phyloP scores from a whole-genome alignment of 2,888 invertebrate species.

The Microctonus hyperodae region DNA sequence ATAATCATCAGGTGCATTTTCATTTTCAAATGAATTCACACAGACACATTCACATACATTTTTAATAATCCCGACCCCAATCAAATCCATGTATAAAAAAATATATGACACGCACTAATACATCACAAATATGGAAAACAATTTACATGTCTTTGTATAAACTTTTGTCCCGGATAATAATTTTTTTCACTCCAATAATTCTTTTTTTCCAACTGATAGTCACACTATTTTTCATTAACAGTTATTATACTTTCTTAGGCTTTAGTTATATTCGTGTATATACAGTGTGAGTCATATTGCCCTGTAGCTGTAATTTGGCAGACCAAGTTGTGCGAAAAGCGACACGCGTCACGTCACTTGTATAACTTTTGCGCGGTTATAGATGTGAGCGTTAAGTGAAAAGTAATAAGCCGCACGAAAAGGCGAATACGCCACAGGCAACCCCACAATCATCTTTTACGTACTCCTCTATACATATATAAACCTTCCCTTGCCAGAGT shows the following conservation, averaged over 20 bases:
- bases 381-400: constrained; percentile 35
- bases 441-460: constrained; percentile 14
- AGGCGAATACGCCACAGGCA: constrained; percentile 29
- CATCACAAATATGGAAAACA: no score
- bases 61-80: no score
- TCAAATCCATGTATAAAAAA: no score
- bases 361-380: constrained; percentile 29
- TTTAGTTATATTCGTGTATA: neutral
- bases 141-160: no score
- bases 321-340: constrained; percentile 16
- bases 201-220: neutral
- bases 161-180: neutral
- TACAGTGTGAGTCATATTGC: neutral
- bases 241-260: neutral
- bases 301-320: constrained; percentile 11
- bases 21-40: no score
- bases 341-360: constrained; percentile 31
- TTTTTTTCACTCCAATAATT: neutral
- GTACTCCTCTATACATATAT: neutral
- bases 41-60: no score
- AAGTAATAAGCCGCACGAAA: constrained; percentile 39
- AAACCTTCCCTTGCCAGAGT: neutral
- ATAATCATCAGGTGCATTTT: no score
- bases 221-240: neutral
- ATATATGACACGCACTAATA: no score